Conservation (phyloP, 2,113 vertebrate genomes). For the Malurus cyaneus region DNA sequence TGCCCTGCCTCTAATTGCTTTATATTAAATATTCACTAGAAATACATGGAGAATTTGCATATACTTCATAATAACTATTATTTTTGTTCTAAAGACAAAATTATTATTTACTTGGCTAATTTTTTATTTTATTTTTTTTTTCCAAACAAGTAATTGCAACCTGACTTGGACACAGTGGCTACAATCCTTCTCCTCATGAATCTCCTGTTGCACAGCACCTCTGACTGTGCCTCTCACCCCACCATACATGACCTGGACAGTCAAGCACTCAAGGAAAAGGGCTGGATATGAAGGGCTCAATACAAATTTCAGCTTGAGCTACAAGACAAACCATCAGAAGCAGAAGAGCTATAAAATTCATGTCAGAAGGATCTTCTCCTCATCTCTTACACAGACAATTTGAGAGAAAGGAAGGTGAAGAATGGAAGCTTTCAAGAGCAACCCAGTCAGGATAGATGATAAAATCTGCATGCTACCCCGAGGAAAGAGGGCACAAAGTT, state of each 20-base stretch:
- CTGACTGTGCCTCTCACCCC: not conserved
- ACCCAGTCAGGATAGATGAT: not conserved
- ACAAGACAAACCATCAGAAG: not conserved
- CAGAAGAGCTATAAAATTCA: not conserved
- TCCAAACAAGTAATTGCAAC: not conserved
- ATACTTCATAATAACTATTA: not conserved
- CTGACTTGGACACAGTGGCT: not conserved
- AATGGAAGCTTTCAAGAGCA: not conserved
- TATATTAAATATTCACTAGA: slow-evolving; percentile 30
- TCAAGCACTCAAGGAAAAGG: not conserved
- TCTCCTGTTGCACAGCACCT: not conserved
- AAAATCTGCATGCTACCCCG: not conserved
- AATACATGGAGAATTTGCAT: not conserved
- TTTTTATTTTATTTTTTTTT: not conserved
- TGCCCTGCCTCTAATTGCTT: not conserved
- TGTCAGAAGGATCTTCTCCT: not conserved
- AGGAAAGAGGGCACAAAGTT: not conserved
- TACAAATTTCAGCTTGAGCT: not conserved
- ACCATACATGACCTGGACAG: not conserved
- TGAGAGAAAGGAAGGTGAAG: not conserved
- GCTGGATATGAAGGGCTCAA: not conserved
- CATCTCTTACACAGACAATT: not conserved
- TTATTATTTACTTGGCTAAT: not conserved
- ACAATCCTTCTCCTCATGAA: not conserved
- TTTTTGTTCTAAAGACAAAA: not conserved